phyloP scores from a whole-genome alignment of 2,888 invertebrate genomes.

The Thalpophila matura region DNA sequence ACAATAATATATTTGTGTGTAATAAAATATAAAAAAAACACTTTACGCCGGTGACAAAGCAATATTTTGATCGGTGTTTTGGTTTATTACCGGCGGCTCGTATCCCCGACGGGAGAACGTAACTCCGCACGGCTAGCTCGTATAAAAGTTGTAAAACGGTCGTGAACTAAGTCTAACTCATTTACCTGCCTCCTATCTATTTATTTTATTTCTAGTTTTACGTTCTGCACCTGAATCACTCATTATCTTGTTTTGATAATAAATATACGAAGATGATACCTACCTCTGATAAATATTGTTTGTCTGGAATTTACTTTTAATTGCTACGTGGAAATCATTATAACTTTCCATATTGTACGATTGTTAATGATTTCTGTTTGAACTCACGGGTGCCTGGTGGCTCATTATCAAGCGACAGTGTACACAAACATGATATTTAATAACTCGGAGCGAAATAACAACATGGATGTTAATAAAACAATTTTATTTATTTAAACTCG shows the following conservation, averaged over 20 bases:
- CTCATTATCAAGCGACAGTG: not conserved
- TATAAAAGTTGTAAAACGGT: conserved; percentile 77
- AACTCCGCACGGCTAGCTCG: conserved; percentile 63
- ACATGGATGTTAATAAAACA: conserved; percentile 74
- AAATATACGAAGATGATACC: conserved; percentile 5
- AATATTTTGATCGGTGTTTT: conserved; percentile 74
- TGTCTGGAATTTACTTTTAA: not conserved
- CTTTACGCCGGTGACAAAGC: conserved; percentile 66
- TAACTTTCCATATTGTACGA: not conserved
- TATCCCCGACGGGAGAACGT: conserved; percentile 69
- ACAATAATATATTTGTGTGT: conserved; percentile 52
- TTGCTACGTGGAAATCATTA: not conserved
- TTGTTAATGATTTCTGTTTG: not conserved
- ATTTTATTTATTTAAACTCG: conserved; percentile 81
- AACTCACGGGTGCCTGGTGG: not conserved
- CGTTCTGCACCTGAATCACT: conserved; percentile 10
- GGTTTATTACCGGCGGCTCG: conserved; percentile 68
- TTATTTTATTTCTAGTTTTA: conserved; percentile 67
- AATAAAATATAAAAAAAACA: conserved; percentile 65
- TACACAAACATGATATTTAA: not conserved
- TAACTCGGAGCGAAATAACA: conserved; percentile 46
- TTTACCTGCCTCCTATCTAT: conserved; percentile 62
- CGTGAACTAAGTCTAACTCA: conserved; percentile 67
- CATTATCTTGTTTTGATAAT: conserved; percentile 27
- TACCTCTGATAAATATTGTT: not conserved